Conservation (phyloP, 2,888 invertebrate genomes). For the Drosophila setosimentum region DNA sequence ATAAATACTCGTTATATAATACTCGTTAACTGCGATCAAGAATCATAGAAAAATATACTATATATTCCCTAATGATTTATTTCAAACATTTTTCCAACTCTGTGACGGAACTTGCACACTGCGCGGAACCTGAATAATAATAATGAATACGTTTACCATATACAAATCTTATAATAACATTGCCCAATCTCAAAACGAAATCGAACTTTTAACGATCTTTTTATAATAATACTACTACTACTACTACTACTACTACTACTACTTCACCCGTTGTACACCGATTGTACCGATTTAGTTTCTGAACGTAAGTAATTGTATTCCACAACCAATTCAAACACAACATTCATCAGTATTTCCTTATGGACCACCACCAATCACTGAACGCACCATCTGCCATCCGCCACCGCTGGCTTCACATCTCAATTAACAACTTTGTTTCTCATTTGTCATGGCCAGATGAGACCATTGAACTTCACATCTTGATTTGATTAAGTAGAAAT, state of each 20-base stretch:
- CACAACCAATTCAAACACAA: constrained; percentile 40
- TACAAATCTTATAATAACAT: constrained; percentile 25
- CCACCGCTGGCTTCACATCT: constrained; percentile 6
- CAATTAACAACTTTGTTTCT: constrained; percentile 13
- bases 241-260: constrained; percentile 42
- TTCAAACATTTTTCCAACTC: constrained; percentile 60
- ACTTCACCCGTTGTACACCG: constrained; percentile 55
- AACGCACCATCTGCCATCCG: constrained; percentile 35
- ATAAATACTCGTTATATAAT: constrained; percentile 17
- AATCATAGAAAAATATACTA: constrained; percentile 48
- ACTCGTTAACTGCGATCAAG: constrained; percentile 12
- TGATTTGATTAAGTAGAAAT: neutral
- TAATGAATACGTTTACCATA: constrained; percentile 12
- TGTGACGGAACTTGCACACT: constrained; percentile 70
- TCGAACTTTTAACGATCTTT: constrained; percentile 20
- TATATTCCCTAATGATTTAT: constrained; percentile 65
- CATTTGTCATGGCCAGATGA: constrained; percentile 7
- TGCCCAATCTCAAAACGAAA: constrained; percentile 31
- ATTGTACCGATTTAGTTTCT: constrained; percentile 74
- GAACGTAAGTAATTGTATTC: constrained; percentile 69
- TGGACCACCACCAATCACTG: constrained; percentile 25
- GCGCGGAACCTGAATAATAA: constrained; percentile 56
- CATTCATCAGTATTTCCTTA: constrained; percentile 34
- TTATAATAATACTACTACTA: constrained; percentile 31
- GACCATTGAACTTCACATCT: constrained; percentile 5